Base-by-base conservation (phyloP, 2,888 invertebrate genomes). In the Tiliacea citrago region DNA sequence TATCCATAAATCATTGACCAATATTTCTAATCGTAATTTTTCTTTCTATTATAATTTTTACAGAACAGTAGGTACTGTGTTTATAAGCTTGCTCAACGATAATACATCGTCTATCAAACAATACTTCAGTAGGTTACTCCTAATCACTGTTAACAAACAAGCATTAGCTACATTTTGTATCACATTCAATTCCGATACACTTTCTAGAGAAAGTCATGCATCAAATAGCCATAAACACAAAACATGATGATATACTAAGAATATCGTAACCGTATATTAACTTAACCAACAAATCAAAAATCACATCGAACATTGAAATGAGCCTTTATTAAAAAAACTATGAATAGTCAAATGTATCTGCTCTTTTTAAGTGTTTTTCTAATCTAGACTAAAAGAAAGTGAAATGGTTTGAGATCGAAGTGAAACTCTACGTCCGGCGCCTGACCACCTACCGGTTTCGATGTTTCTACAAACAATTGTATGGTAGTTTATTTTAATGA, bases 311-410 rank as follows among this genome's bases (percentile, higher is more conserved):
- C 8, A 49, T 61, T 24, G 2, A 67, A 60, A 81, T 66, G 35
- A n/a, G 18, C 2, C 24, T 29, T 1, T 49, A 57, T 16, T 29
- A n/a, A 16, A 16, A 39, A 75, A 35, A 60, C 3, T 55, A n/a
- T 47, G 29, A 61, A 76, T 18, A 10, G 39, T 45, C 18, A 2
- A 47, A 51, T 45, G 16, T 49, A 16, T 68, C 29, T 49, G 39
- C 16, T 55, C n/a, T 24, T 61, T 47, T 45, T 18, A 73, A 49
- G n/a, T 81, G 68, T 74, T 74, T 71, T 58, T 68, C 62, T 74
- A 57, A 79, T 66, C 75, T 78, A 79, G 79, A 68, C 71, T 55
- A 86, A 77, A 74, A 75, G 85, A 85, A 85, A 85, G 85, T 85
- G 61, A 86, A 77, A 61, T 49, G 39, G 51, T 81, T 83, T 71